Evolutionary conservation across 2,888 invertebrate genomes (phyloP), one percentile per base, ranked within the genome.

Genomic region (Noctuana brunneofusca): DNA sequence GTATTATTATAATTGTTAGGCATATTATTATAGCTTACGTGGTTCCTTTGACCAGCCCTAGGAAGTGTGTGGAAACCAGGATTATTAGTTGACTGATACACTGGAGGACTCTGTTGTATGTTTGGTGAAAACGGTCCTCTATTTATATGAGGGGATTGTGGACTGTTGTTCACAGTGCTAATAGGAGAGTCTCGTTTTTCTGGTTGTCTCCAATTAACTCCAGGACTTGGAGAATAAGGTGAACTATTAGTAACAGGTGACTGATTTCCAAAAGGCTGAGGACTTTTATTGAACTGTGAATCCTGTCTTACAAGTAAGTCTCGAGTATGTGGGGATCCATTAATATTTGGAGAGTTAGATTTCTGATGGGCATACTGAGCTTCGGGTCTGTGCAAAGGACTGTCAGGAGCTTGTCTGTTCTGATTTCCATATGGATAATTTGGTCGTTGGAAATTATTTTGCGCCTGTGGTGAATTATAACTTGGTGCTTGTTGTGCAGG

Each of bases 281-380:
- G 92, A 65, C 91, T 92, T 66, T 90, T 91, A 69, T 92, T 92
- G 63, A 92, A 92, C 71, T 90, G 92, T 32, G 92, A 92, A 66
- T 92, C 92, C 71, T 92, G 92, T 55, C 92, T 79, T 69, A 86
- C 85, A 64, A 92, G 73, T 16, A 86, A 43, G 68, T 91, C 91
- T 69, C 91, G 80, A 11, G 84, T 89, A 6, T 83, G 87, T 11
- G 90, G 84, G 2, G 83, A 78, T 0, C 81, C 81, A 66, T 84
- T 84, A 5, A 75, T 65, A 50, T 73, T 81, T 6, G 89, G 84
- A 16, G 89, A 84, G n/a, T 78, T 74, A 12, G 83, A 76, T 59
- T 86, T 79, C 65, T 86, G 87, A 64, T 85, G 75, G 63, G 88
- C 87, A 68, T 92, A 92, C 65, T 89, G 87, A 24, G 92, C 89